Evolutionary conservation across 1,140 invertebrate genomes (phyloP).

Genomic region (Helicorthomorpha holstii): DNA sequence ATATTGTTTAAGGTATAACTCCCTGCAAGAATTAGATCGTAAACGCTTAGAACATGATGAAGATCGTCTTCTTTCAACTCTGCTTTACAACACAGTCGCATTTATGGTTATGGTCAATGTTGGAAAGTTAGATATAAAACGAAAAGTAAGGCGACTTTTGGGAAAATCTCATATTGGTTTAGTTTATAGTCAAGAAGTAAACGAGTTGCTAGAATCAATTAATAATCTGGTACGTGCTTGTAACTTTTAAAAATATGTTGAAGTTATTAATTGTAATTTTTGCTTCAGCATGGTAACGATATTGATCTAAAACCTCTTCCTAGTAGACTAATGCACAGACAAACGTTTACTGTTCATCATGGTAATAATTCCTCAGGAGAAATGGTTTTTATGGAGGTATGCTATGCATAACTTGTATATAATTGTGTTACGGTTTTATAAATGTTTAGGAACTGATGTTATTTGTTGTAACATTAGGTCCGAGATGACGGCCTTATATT

Average conservation of each 20-base stretch:
- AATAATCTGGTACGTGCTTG: constrained; percentile 61
- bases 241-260: constrained; percentile 1
- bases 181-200: constrained; percentile 92
- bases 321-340: constrained; percentile 75
- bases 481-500: constrained; percentile 93
- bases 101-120: constrained; percentile 91
- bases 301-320: constrained; percentile 82
- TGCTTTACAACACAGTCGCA: constrained; percentile 90
- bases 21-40: constrained; percentile 78
- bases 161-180: constrained; percentile 98
- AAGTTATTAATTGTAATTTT: constrained; percentile 5
- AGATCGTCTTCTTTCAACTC: constrained; percentile 82
- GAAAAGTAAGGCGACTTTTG: constrained; percentile 80
- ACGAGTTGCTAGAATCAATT: constrained; percentile 88
- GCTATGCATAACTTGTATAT: not conserved
- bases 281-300: constrained; percentile 73
- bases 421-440: not conserved
- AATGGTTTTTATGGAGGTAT: constrained; percentile 84
- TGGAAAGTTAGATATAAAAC: constrained; percentile 64
- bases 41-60: constrained; percentile 96
- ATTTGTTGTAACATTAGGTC: constrained; percentile 28
- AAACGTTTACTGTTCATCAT: constrained; percentile 94
- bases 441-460: not conserved
- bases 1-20: constrained; percentile 50
- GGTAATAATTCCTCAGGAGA: constrained; percentile 78